Conservation (phyloP, 2,113 vertebrate genomes). For the Vanacampus margaritifer region DNA sequence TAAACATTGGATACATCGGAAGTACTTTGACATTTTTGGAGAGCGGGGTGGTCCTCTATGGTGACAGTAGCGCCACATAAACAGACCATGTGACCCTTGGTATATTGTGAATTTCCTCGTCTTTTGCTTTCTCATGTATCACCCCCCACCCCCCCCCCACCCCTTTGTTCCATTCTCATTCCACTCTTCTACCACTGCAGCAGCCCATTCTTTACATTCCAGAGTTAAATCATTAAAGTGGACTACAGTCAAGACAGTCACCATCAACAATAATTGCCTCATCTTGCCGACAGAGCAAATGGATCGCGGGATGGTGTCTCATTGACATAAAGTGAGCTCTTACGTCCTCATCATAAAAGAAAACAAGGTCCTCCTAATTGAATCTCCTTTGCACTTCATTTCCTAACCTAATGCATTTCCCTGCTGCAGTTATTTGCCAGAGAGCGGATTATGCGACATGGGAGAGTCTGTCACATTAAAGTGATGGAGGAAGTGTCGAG, state of each 20-base stretch:
- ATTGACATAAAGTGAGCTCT: neutral
- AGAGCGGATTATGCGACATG: constrained; percentile 26
- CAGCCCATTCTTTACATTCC: constrained; percentile 5
- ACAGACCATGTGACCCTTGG: constrained; percentile 13
- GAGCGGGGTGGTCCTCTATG: neutral
- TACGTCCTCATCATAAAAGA: neutral
- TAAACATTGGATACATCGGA: too few relatives aligned
- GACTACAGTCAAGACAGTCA: neutral
- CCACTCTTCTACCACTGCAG: constrained; percentile 13
- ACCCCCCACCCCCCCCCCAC: constrained; percentile 7
- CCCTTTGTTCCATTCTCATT: constrained; percentile 40
- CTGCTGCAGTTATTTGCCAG: constrained; percentile 24
- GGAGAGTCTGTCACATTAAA: constrained; percentile 17
- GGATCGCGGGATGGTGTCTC: neutral
- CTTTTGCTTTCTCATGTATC: constrained; percentile 26
- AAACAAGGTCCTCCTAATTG: neutral
- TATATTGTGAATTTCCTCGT: constrained; percentile 35
- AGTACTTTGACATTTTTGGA: neutral
- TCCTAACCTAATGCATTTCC: constrained; percentile 20
- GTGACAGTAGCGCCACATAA: constrained; percentile 10
- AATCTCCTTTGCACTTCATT: constrained; percentile 7
- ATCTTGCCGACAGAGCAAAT: neutral
- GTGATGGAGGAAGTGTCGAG: constrained; percentile 37
- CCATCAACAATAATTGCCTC: neutral
- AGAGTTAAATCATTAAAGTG: neutral